Percentiles rank a stretch among this genome's conserved stretches.
phyloP scores from a whole-genome alignment of 2,888 invertebrate genomes.

The Notodonta dromedarius region DNA sequence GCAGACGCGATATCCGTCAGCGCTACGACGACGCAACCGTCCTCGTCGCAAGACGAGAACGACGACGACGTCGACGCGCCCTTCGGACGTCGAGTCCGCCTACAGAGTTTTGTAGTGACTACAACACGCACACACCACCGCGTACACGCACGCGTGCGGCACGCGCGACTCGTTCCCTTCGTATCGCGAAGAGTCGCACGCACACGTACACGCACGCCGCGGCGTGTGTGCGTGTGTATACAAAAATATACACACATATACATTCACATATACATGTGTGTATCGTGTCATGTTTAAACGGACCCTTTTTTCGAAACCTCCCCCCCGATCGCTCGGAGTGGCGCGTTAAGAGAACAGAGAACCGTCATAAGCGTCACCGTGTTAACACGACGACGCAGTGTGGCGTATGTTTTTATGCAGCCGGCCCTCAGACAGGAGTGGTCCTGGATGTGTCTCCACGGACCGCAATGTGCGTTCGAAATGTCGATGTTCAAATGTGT shows the following conservation, averaged over 20 bases:
- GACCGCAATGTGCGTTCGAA: slow-evolving; percentile 86
- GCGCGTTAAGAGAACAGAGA: slow-evolving; percentile 28
- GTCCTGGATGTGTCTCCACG: slow-evolving; percentile 71
- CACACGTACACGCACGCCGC: slow-evolving; percentile 6
- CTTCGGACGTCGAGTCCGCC: slow-evolving; percentile 35
- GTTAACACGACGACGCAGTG: slow-evolving; percentile 26
- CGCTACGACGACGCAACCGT: slow-evolving; percentile 23
- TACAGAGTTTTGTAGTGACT: slow-evolving; percentile 4
- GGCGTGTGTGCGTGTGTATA: slow-evolving; percentile 12
- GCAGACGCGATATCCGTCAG: slow-evolving; percentile 43
- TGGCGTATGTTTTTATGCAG: slow-evolving; percentile 36
- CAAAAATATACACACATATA: slow-evolving; percentile 12
- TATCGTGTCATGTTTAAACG: neutral
- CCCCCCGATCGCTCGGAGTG: neutral
- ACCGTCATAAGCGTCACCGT: slow-evolving; percentile 25
- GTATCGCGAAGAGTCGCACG: slow-evolving; percentile 8
- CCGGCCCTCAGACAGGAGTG: slow-evolving; percentile 79
- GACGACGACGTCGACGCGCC: slow-evolving; percentile 41
- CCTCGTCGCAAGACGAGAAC: slow-evolving; percentile 11
- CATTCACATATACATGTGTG: neutral
- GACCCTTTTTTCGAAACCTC: neutral
- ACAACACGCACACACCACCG: slow-evolving; percentile 9
- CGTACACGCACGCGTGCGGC: neutral
- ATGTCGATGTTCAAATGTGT: slow-evolving; percentile 85
- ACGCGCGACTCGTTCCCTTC: neutral